Conservation (phyloP, 2,797 vertebrate genomes). For the Pyrrhura leucotis region DNA sequence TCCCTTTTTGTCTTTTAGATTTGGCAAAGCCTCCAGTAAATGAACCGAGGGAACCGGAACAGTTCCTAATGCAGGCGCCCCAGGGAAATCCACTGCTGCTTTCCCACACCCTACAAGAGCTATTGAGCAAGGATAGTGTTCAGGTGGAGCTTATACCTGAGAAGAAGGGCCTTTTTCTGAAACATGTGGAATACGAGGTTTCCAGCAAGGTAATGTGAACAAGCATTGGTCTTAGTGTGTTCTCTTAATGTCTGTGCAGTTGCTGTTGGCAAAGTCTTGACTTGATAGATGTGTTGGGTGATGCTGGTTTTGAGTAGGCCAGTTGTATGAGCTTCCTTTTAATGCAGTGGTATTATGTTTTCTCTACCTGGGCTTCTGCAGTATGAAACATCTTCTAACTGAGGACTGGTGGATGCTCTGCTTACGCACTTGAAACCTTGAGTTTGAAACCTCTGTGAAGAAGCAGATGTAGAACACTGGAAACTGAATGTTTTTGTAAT, state of each 20-base stretch:
- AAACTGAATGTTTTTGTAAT: fast-evolving
- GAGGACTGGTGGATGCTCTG: neutral
- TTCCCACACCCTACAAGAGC: conserved; percentile 85
- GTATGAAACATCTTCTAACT: neutral
- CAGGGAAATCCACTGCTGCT: conserved; percentile 86
- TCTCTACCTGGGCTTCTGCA: neutral
- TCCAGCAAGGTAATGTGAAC: conserved; percentile 86
- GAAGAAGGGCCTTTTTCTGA: conserved; percentile 98
- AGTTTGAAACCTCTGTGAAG: neutral
- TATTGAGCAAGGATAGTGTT: conserved; percentile 87
- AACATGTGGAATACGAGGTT: conserved; percentile 97
- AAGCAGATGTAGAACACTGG: neutral
- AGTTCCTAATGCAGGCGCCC: conserved; percentile 85
- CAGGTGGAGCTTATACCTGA: conserved; percentile 94
- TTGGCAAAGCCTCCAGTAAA: conserved; percentile 82
- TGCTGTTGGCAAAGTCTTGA: neutral
- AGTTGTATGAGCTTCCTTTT: neutral
- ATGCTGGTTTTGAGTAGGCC: neutral
- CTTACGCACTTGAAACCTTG: neutral
- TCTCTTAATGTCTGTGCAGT: neutral
- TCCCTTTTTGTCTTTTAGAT: conserved; percentile 78
- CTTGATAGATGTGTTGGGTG: neutral
- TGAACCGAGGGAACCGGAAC: conserved; percentile 75
- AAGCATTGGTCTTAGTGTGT: neutral
- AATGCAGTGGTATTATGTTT: neutral